These are phyloP conservation scores for Vidua macroura DNA, from an alignment of 2,113 vertebrate genomes.

Conservation along the genomic window DNA sequence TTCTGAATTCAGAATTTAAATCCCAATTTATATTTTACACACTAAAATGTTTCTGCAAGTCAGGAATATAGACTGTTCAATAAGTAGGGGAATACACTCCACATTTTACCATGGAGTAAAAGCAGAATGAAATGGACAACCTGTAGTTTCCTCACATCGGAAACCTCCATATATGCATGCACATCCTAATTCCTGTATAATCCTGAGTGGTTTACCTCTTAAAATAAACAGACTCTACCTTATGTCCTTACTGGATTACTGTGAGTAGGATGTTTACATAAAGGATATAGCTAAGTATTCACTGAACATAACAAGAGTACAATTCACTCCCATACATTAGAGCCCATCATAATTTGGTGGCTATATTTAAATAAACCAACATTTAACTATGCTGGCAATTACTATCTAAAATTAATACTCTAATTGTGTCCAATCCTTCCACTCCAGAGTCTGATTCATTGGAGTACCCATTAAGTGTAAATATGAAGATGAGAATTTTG, in stretches of 20 bases:
- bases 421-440: background rate
- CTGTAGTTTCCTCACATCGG: background rate
- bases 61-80: background rate
- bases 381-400: slow-evolving; percentile 29
- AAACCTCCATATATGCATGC: slow-evolving; percentile 30
- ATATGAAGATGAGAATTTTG: background rate
- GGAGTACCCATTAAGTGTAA: background rate
- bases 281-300: slow-evolving; percentile 59
- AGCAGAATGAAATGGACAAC: slow-evolving; percentile 14
- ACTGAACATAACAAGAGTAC: slow-evolving; percentile 38
- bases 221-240: slow-evolving; percentile 64
- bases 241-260: slow-evolving; percentile 62
- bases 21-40: background rate
- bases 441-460: background rate
- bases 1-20: background rate
- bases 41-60: background rate
- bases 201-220: slow-evolving; percentile 58
- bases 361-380: slow-evolving; percentile 53
- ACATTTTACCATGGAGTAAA: background rate
- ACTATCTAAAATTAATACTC: background rate
- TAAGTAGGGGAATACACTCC: background rate
- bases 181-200: slow-evolving; percentile 47
- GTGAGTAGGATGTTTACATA: slow-evolving; percentile 68
- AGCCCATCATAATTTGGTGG: slow-evolving; percentile 52
- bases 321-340: slow-evolving; percentile 47